phyloP scores from a whole-genome alignment of 2,113 vertebrate species.

The Hyperopisus bebe region DNA sequence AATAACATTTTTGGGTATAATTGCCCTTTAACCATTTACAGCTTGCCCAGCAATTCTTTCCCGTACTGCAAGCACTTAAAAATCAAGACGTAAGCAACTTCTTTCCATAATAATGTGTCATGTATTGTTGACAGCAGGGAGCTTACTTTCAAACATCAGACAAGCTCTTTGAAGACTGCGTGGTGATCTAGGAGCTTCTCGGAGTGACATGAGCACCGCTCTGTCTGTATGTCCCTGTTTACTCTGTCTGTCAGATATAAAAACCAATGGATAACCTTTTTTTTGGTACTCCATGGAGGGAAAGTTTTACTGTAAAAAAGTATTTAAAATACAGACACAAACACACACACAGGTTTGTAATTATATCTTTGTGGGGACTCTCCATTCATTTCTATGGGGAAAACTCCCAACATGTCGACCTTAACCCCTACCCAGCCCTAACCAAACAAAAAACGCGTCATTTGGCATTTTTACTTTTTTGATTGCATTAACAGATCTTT shows the following conservation, averaged over 20 bases:
- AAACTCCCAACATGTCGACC: neutral
- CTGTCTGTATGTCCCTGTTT: neutral
- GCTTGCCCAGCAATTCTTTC: neutral
- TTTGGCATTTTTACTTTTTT: neutral
- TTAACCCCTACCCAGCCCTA: neutral
- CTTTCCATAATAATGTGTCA: neutral
- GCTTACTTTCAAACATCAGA: neutral
- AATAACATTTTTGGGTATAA: neutral
- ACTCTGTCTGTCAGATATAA: neutral
- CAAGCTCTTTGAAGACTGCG: neutral
- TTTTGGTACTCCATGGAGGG: conserved; percentile 7
- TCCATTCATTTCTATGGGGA: neutral
- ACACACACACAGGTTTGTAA: neutral
- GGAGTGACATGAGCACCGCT: neutral
- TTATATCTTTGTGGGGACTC: neutral
- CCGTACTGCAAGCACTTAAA: neutral
- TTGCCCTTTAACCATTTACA: neutral
- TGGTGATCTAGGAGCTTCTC: neutral
- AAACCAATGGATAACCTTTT: neutral
- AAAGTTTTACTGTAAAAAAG: conserved; percentile 9
- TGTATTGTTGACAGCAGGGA: conserved; percentile 1
- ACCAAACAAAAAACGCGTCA: neutral
- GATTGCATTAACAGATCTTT: neutral
- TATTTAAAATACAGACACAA: neutral
- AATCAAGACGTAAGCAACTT: neutral